phyloP scores from a whole-genome alignment of 2,113 vertebrate genomes.

The Nipponia nippon region DNA sequence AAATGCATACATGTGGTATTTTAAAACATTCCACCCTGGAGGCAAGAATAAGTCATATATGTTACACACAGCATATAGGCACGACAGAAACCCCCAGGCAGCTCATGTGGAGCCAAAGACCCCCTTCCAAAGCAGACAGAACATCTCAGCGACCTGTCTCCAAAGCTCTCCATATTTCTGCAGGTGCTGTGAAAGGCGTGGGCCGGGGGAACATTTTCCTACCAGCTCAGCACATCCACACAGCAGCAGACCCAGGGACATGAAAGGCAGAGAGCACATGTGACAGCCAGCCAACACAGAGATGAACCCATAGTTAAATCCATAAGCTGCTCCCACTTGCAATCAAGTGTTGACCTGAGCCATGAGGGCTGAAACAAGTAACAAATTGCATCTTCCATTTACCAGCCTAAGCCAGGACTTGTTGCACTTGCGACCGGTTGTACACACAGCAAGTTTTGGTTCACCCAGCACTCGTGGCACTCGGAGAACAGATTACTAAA shows the following conservation, averaged over 20 bases:
- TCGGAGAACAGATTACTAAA: background rate
- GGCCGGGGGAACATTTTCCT: accelerated
- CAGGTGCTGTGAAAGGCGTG: background rate
- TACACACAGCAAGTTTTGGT: background rate
- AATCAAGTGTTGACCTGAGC: background rate
- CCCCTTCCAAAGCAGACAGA: background rate
- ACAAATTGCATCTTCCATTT: background rate
- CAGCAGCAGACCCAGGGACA: background rate
- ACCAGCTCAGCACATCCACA: background rate
- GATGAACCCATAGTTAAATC: background rate
- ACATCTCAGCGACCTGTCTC: accelerated
- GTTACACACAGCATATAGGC: background rate
- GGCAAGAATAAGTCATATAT: accelerated
- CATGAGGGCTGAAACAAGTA: accelerated
- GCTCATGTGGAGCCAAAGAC: background rate
- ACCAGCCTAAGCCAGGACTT: background rate
- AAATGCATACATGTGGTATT: accelerated
- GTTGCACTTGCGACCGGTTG: accelerated
- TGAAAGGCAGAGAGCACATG: accelerated
- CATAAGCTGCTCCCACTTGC: background rate
- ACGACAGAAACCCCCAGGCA: background rate
- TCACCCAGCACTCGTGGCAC: background rate
- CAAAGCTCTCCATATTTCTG: accelerated
- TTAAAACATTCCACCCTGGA: accelerated
- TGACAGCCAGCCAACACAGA: background rate